Base-by-base conservation (phyloP, 2,888 invertebrate genomes). In the Meandrusa payeni region DNA sequence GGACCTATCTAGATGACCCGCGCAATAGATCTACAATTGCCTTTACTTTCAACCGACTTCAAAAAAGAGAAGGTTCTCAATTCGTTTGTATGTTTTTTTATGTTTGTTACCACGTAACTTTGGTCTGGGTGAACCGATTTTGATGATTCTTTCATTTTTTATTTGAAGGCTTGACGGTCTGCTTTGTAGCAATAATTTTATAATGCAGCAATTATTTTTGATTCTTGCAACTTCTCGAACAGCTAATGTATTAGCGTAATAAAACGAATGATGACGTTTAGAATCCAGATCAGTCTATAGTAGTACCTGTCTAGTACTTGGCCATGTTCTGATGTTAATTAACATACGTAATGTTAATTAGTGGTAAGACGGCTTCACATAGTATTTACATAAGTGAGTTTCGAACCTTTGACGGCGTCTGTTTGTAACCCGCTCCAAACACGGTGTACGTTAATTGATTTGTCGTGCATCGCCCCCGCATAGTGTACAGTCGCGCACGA, bases 381-480 rank as follows among this genome's bases (percentile, higher is more conserved):
- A 0, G 11, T 39, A 39, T 29, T 29, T 36, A 29, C 26, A 38
- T 38, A 22, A 32, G 22, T 24, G 26, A 29, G 38, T 33, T 33
- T 38, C 22, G 27, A 22, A 38, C 38, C 38, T 44, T 38, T 44
- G 43, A 33, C 38, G 38, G 32, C 38, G 15, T 20, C 31, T 33
- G 38, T 38, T 38, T 38, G 38, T 19, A 17, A 11, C 20, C 7
- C 29, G 20, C 23, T 37, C 37, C 37, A 7, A 31, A 44, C 37
- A 32, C 20, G 32, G 32, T 10, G 27, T 24, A 15, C 42, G 42
- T 37, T 44, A 44, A 44, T 44, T 44, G 43, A 44, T 32, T 38
- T 33, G 38, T 38, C 32, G 43, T 44, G 43, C 38, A 44, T 27
- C 38, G 43, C 38, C 38, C 37, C 22, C 43, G 9, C 26, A 22